These are phyloP conservation scores for Didymodactylos carnosus DNA, from an alignment of 2,888 invertebrate genomes.

Conservation along the genomic window DNA sequence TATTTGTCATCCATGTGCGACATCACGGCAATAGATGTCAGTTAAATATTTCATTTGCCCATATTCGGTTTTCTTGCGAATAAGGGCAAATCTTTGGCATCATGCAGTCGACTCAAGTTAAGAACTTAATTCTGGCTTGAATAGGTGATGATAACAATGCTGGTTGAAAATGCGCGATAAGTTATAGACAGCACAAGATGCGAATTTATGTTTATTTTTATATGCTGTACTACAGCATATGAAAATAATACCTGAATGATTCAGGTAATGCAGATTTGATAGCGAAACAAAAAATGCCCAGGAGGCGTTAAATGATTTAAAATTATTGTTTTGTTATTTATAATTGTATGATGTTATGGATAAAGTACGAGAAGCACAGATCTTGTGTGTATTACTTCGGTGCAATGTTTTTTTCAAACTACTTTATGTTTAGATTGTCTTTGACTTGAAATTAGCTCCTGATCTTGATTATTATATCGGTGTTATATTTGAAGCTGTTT, in stretches of 20 bases:
- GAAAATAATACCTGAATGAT: too few species aligned
- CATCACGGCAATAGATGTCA: too few species aligned
- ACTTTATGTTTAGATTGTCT: constrained; percentile 41
- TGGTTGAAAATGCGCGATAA: too few species aligned
- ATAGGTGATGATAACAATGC: too few species aligned
- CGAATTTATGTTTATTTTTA: background rate
- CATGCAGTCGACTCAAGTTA: too few species aligned
- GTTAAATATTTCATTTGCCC: too few species aligned
- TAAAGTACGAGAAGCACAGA: constrained; percentile 36
- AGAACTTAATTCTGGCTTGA: too few species aligned
- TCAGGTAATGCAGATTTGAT: constrained; percentile 44
- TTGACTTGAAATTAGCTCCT: constrained; percentile 86
- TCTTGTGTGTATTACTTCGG: background rate
- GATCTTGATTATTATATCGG: constrained; percentile 98
- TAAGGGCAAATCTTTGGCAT: too few species aligned
- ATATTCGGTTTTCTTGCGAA: too few species aligned
- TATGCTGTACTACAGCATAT: background rate
- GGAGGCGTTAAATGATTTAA: constrained; percentile 42
- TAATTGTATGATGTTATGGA: constrained; percentile 56
- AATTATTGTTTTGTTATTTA: constrained; percentile 64
- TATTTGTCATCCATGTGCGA: too few species aligned
- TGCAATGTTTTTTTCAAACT: background rate
- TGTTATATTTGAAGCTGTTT: constrained; percentile 85
- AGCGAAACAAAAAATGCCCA: constrained; percentile 39
- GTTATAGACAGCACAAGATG: too few species aligned